Evolutionary conservation across 64 coral and sea anemone species (phyloP).

Genomic region (Pachyseris speciosa): DNA sequence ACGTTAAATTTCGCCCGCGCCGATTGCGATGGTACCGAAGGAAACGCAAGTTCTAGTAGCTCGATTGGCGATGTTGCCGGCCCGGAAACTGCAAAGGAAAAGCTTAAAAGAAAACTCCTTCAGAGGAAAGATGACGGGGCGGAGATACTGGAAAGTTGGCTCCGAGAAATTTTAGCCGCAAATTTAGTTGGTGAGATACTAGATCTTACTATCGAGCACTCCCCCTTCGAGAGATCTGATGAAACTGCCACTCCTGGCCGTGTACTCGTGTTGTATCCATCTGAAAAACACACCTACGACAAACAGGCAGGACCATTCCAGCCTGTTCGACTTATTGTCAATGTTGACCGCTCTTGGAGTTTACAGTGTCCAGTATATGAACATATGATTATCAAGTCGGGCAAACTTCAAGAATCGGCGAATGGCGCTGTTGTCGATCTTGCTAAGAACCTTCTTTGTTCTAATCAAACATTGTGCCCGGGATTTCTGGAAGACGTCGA

Average conservation of each 20-base stretch:
- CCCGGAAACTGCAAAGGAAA: no score
- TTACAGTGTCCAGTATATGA: not conserved
- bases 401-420: not conserved
- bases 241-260: not conserved
- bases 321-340: constrained; percentile 11
- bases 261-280: constrained; percentile 2
- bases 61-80: no score
- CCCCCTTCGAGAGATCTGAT: not conserved
- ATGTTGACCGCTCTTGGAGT: not conserved
- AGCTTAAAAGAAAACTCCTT: no score
- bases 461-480: not conserved
- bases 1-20: no score
- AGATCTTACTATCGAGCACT: not conserved
- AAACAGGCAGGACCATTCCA: not conserved
- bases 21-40: no score
- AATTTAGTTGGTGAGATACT: constrained; percentile 2
- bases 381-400: not conserved
- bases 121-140: no score
- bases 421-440: no score
- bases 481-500: constrained; percentile 7
- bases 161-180: not conserved
- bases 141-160: not conserved
- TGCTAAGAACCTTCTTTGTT: not conserved
- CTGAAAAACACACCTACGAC: not conserved
- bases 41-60: no score